Base-by-base conservation (phyloP, 1,140 invertebrate genomes). In the Dufourea novaeangliae region DNA sequence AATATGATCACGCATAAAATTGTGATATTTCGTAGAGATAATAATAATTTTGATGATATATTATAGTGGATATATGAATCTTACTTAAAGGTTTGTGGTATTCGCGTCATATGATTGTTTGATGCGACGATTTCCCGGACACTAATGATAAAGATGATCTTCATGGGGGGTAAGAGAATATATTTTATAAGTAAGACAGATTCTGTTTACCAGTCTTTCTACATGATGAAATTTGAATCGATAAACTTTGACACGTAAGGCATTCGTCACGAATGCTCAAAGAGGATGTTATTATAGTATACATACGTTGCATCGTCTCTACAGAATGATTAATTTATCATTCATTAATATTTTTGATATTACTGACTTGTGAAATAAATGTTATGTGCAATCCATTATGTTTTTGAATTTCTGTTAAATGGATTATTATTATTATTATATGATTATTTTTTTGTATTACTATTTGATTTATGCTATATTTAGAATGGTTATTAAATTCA, bases 201-300 rank as follows among this genome's bases (percentile, higher is more conserved):
- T 25, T 3, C 10, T 66, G 25, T 71, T 80, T 77, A 57, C 56
- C 22, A 37, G 54, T n/a, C 17, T 50, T 67, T 81, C 66, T 6
- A 8, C 32, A 27, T 83, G 78, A 61, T 41, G 68, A 67, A 82
- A 89, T 66, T 73, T 1, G 22, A 2, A 17, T 11, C n/a, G 89
- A 90, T 90, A 90, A 89, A 87, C 89, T 87, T 44, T 88, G 83
- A 86, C 80, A 61, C 10, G 34, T 29, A 0, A 39, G 29, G 63
- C 29, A 62, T 52, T 77, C 37, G 22, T 1, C 17, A 22, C 10
- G 14, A 10, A 20, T 34, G 20, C 4, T 14, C n/a, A 8, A 76
- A 39, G 22, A 14, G 10, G 22, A 22, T 44, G 10, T 75, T 57
- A 10, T 57, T 34, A 22, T 54, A 17, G 17, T 29, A 22, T 7